A percentile compares a stretch with the other conserved stretches of the same genome.
Evolutionary conservation across 1,140 invertebrate species (phyloP).

Genomic region (Caenorhabditis inopinata): DNA sequence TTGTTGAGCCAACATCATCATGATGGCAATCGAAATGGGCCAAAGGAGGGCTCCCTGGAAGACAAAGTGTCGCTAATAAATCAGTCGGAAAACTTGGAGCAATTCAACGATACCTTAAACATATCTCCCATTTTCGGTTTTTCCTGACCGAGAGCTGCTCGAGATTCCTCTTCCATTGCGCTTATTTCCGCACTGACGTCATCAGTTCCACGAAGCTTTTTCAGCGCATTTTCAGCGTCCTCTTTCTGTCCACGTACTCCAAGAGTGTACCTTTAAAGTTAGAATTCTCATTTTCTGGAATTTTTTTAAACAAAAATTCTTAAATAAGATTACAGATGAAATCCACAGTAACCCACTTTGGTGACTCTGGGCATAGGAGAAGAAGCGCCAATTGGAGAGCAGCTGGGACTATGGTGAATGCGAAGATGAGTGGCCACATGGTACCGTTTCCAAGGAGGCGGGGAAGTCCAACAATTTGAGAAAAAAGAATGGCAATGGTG

Average conservation of each 20-base stretch:
- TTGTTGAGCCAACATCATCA: conserved; percentile 89
- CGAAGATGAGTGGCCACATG: conserved; percentile 71
- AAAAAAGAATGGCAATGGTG: conserved; percentile 80
- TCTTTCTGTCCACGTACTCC: conserved; percentile 44
- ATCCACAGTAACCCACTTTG: conserved; percentile 83
- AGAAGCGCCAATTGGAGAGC: conserved; percentile 76
- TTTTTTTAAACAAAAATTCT: conserved; percentile 67
- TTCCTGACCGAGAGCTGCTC: conserved; percentile 16
- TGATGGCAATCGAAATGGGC: conserved; percentile 77
- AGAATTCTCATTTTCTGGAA: background rate
- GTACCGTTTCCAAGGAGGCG: conserved; percentile 73
- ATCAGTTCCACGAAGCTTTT: conserved; percentile 54
- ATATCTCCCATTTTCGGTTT: conserved; percentile 55
- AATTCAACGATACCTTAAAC: conserved; percentile 48
- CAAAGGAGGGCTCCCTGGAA: conserved; percentile 55
- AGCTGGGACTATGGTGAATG: conserved; percentile 77
- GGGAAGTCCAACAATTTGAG: conserved; percentile 76
- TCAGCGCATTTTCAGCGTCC: conserved; percentile 62
- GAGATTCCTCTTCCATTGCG: conserved; percentile 59
- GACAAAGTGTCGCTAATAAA: no score
- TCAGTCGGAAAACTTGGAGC: no score
- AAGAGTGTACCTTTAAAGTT: background rate
- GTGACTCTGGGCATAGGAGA: conserved; percentile 85
- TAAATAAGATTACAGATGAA: no score
- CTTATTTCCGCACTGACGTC: conserved; percentile 59